Evolutionary conservation across 1,140 invertebrate species (phyloP), one percentile per base, ranked within the genome.

Genomic region (Bursaphelenchus mucronatus): DNA sequence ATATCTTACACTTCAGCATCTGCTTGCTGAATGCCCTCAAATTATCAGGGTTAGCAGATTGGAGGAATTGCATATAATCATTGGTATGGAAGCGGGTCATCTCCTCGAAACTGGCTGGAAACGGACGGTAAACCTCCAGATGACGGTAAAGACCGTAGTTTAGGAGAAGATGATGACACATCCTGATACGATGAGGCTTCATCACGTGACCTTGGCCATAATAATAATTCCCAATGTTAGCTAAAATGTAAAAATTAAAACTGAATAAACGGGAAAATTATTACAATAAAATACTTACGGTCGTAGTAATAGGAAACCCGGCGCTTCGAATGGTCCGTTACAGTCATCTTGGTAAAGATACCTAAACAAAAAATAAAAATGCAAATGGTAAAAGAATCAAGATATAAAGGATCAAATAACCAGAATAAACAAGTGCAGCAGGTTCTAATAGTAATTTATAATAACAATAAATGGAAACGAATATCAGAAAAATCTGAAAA

Each of bases 171-270:
- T 98, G 98, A 83, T 99, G 95, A 1, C 95, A 96, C 95, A 99
- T 99, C 78, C 95, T 89, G 87, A 99, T 80, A 69, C 95, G 88
- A 83, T 98, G 94, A 7, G 95, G 95, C 82, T 99, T 98, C 95
- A 98, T 99, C 8, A 95, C 95, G 87, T 98, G 95, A n/a, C 94
- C 94, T 84, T 99, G 95, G 1, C 95, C 95, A 90, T 98, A 98
- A 81, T 98, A 98, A 83, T 97, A 98, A 83, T 98, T 98, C 41
- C 95, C 95, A 82, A 98, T 96, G 83, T 98, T 94, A 84, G 91
- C 91, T 94, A 73, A 73, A 85, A 84, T 66, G 61, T 57, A 52
- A 15, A 64, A 39, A 15, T 13, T 71, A 17, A 66, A 72, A 66
- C n/a, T 7, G 39, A n/a, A 45, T 45, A 53, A 59, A 66, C 13